These are phyloP conservation scores for Pseudeuparius sepicola DNA, from an alignment of 2,888 invertebrate genomes.

Conservation along the genomic window DNA sequence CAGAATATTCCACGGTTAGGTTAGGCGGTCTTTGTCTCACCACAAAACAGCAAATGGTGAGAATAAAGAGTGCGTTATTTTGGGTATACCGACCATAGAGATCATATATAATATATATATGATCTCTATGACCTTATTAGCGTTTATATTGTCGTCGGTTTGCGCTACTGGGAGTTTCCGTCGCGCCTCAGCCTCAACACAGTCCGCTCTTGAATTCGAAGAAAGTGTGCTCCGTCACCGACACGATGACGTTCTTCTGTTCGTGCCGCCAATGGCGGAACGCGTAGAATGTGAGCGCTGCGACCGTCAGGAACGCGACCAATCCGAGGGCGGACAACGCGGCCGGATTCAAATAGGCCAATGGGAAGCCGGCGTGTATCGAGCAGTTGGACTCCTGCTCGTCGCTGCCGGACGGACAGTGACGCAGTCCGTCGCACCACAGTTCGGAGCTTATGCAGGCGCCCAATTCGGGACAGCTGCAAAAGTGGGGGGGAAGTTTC, in stretches of 20 bases:
- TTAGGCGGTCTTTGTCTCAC: too few relatives aligned
- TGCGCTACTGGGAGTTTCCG: too few relatives aligned
- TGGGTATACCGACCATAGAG: too few relatives aligned
- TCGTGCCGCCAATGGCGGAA: slow-evolving; percentile 35
- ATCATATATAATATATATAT: too few relatives aligned
- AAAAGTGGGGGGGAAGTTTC: slow-evolving; percentile 27
- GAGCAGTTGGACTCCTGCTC: slow-evolving; percentile 70
- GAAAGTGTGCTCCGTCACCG: slow-evolving; percentile 39
- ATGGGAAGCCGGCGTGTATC: slow-evolving; percentile 55
- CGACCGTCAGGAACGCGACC: slow-evolving; percentile 28
- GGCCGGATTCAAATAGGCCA: slow-evolving; percentile 42
- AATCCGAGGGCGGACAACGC: slow-evolving; percentile 31
- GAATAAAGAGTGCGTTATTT: too few relatives aligned
- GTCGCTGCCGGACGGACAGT: slow-evolving; percentile 75
- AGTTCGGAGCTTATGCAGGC: slow-evolving; percentile 68
- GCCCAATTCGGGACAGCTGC: slow-evolving; percentile 69
- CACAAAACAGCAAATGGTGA: too few relatives aligned
- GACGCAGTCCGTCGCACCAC: slow-evolving; percentile 71
- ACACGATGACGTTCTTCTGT: slow-evolving; percentile 37
- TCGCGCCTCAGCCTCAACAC: slow-evolving; percentile 31
- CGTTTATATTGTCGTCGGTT: too few relatives aligned
- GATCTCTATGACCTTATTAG: too few relatives aligned
- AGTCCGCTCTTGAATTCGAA: slow-evolving; percentile 39
- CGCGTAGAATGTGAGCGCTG: slow-evolving; percentile 32
- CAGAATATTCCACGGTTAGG: too few relatives aligned